Conservation (phyloP, 2,113 vertebrate species). For the Heterotilapia buettikoferi region DNA sequence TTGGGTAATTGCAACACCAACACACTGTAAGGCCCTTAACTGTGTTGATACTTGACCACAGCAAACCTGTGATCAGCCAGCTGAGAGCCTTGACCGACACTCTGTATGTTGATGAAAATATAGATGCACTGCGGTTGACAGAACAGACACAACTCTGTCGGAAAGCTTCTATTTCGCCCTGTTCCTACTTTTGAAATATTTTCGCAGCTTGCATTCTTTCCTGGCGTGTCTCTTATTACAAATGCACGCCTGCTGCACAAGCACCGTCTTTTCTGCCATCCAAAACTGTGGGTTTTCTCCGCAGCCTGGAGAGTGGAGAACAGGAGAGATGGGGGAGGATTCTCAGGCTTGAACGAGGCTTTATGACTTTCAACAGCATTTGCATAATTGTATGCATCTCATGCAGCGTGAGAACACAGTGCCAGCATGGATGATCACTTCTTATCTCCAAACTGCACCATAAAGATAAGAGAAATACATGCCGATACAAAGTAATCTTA, state of each 20-base stretch:
- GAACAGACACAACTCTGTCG: neutral
- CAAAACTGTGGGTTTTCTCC: constrained; percentile 37
- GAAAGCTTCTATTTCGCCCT: neutral
- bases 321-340: neutral
- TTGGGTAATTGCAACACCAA: constrained; percentile 34
- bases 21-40: constrained; percentile 18
- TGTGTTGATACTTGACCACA: constrained; percentile 63
- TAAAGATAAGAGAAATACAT: constrained; percentile 68
- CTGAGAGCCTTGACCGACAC: constrained; percentile 25
- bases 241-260: constrained; percentile 25
- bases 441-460: constrained; percentile 66
- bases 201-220: neutral
- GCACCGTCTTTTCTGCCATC: neutral
- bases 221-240: constrained; percentile 20
- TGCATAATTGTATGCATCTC: constrained; percentile 76
- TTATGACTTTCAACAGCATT: constrained; percentile 66
- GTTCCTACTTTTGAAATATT: constrained; percentile 8
- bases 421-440: constrained; percentile 68
- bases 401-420: constrained; percentile 63
- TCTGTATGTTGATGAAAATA: constrained; percentile 30
- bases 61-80: constrained; percentile 28
- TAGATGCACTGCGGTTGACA: neutral
- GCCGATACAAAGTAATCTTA: constrained; percentile 55
- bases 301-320: constrained; percentile 2
- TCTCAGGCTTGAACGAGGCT: constrained; percentile 58